Evolutionary conservation across 2,888 invertebrate genomes (phyloP).

Genomic region (Hyppa rectilinea): DNA sequence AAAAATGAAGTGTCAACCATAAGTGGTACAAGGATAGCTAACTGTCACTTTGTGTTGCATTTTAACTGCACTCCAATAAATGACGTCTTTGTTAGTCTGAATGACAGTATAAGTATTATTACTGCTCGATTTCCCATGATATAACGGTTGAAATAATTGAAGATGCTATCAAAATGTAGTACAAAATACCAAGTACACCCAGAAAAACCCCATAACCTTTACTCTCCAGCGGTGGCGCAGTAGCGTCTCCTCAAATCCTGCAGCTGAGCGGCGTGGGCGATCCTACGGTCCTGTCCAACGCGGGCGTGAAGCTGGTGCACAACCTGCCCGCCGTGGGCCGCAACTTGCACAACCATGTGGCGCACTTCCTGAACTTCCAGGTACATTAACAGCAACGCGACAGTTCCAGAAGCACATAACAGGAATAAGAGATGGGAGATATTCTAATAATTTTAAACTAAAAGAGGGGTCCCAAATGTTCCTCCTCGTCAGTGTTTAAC

Average conservation of each 20-base stretch:
- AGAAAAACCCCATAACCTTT: not conserved
- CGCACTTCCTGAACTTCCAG: conserved; percentile 94
- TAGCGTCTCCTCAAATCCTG: conserved; percentile 98
- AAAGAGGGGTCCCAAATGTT: not conserved
- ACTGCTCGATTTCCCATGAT: not conserved
- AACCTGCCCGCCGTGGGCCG: conserved; percentile 95
- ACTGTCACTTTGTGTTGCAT: not conserved
- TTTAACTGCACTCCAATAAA: not conserved
- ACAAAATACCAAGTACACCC: not conserved
- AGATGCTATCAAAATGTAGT: not conserved
- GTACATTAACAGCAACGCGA: conserved; percentile 64
- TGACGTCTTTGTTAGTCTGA: no score
- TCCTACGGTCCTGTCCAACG: conserved; percentile 92
- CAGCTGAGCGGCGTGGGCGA: conserved; percentile 97
- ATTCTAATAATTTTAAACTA: no score
- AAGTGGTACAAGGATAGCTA: not conserved
- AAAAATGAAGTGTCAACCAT: not conserved
- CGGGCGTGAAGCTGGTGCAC: conserved; percentile 92
- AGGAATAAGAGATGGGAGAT: no score
- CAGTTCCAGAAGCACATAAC: not conserved
- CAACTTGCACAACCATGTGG: conserved; percentile 97
- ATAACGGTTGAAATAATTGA: no score
- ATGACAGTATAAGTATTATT: not conserved
- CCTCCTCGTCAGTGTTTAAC: not conserved
- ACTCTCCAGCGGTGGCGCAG: conserved; percentile 93